phyloP scores from a whole-genome alignment of 1,140 invertebrate species.

The Homalodisca vitripennis region DNA sequence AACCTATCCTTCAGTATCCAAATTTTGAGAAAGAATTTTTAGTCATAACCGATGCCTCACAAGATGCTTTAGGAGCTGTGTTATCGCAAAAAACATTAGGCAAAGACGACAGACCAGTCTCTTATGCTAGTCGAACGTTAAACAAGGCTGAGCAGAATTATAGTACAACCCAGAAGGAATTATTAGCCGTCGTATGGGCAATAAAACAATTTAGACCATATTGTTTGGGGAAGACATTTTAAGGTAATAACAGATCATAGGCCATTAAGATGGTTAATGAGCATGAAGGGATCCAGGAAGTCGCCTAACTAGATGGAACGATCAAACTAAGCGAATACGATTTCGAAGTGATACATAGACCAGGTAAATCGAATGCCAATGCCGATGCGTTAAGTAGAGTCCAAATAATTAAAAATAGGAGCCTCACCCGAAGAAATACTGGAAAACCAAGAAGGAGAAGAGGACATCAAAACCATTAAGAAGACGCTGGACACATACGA shows the following conservation, averaged over 20 bases:
- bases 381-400: conserved; percentile 45
- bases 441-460: conserved; percentile 5
- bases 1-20: background rate
- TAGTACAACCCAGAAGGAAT: conserved; percentile 48
- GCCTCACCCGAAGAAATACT: background rate
- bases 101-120: conserved; percentile 42
- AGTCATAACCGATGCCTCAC: background rate
- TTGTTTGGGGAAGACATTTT: conserved; percentile 52
- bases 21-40: background rate
- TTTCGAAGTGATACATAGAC: conserved; percentile 49
- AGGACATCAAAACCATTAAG: background rate
- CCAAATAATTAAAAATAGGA: conserved; percentile 1
- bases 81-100: conserved; percentile 43
- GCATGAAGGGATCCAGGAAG: conserved; percentile 51
- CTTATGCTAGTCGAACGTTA: conserved; percentile 48
- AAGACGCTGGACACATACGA: conserved; percentile 1
- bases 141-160: conserved; percentile 49
- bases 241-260: conserved; percentile 54
- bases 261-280: conserved; percentile 51
- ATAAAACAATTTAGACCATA: conserved; percentile 52
- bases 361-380: conserved; percentile 45
- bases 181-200: conserved; percentile 48
- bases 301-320: conserved; percentile 53
- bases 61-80: conserved; percentile 40
- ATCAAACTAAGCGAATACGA: conserved; percentile 52